Conservation (phyloP, 2,797 vertebrate genomes). For the Yasuhikotakia modesta region DNA sequence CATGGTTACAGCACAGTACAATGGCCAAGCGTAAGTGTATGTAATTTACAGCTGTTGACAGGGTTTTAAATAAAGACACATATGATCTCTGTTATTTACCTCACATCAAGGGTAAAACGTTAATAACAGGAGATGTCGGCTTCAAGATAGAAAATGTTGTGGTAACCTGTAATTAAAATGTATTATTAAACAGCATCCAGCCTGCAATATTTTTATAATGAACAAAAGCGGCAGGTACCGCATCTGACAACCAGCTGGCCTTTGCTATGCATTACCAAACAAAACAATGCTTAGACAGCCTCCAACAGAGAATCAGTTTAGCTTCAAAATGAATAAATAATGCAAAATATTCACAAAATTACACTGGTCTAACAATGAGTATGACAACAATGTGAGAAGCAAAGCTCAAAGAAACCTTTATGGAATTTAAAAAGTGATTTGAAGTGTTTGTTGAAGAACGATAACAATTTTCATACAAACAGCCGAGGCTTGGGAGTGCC, state of each 20-base stretch:
- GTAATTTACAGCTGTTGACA: constrained; percentile 44
- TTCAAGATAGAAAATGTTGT: background rate
- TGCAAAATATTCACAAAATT: constrained; percentile 12
- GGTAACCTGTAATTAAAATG: background rate
- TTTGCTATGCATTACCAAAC: constrained; percentile 36
- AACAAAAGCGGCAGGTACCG: constrained; percentile 4
- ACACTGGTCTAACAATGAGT: background rate
- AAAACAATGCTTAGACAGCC: constrained; percentile 10
- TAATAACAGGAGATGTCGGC: constrained; percentile 37
- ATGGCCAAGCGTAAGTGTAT: constrained; percentile 22
- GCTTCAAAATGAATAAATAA: constrained; percentile 47
- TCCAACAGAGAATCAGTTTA: constrained; percentile 15
- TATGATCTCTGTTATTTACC: constrained; percentile 34
- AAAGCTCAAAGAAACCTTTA: background rate
- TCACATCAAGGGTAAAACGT: constrained; percentile 31
- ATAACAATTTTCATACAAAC: background rate
- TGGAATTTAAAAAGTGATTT: background rate
- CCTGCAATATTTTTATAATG: background rate
- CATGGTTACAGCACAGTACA: constrained; percentile 52
- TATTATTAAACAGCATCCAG: constrained; percentile 16
- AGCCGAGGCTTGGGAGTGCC: background rate
- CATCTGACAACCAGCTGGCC: constrained; percentile 41
- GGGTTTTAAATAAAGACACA: constrained; percentile 45
- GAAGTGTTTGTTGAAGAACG: background rate
- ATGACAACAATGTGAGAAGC: background rate